Evolutionary conservation across 2,113 vertebrate species (phyloP).

Genomic region (Hippocampus barbouri): DNA sequence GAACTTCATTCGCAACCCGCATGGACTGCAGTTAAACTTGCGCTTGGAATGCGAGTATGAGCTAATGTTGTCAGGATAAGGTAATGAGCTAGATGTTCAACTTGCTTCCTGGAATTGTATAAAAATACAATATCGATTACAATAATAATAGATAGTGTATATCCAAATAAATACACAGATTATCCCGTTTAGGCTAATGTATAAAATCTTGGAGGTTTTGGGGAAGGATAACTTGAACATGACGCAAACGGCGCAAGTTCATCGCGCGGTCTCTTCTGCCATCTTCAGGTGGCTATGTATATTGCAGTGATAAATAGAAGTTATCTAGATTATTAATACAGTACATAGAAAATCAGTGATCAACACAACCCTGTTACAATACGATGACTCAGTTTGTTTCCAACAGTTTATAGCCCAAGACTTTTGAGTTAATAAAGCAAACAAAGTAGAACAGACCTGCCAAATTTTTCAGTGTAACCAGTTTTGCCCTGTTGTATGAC

Average conservation of each 20-base stretch:
- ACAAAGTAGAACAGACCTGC: constrained; percentile 74
- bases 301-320: constrained; percentile 8
- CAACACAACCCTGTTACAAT: not conserved
- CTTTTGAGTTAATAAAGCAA: not conserved
- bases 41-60: not conserved
- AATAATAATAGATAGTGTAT: not conserved
- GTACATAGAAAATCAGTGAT: not conserved
- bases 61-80: not conserved
- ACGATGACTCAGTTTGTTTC: not conserved
- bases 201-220: not conserved
- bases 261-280: constrained; percentile 18
- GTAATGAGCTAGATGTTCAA: not conserved
- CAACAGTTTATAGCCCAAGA: not conserved
- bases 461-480: constrained; percentile 95
- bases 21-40: not conserved
- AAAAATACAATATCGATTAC: not conserved
- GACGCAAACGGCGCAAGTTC: no score
- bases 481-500: constrained; percentile 99
- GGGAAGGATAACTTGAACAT: not conserved
- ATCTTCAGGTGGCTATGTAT: constrained; percentile 17
- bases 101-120: not conserved
- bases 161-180: not conserved
- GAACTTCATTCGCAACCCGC: not conserved
- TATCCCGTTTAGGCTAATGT: not conserved
- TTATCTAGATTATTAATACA: not conserved